Percentiles rank a stretch among this genome's conserved stretches.
Evolutionary conservation across 1,140 invertebrate species (phyloP).

Genomic region (Pogonus chalceus): DNA sequence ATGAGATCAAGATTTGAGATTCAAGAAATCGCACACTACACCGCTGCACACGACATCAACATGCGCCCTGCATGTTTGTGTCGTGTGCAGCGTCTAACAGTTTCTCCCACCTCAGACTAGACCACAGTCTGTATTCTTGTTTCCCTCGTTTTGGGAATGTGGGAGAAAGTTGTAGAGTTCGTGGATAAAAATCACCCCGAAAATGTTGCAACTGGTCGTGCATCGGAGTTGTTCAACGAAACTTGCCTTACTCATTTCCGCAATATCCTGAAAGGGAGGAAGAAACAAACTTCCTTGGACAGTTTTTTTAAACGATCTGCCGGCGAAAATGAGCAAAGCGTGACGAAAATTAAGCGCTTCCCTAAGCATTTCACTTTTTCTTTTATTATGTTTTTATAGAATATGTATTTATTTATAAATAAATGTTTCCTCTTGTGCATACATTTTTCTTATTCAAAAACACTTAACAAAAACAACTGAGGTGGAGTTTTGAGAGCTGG

Average conservation of each 20-base stretch:
- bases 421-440: conserved; percentile 10
- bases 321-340: conserved; percentile 14
- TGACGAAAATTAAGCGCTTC: conserved; percentile 14
- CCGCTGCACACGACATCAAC: conserved; percentile 5
- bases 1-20: conserved; percentile 7
- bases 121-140: conserved; percentile 5
- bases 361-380: conserved; percentile 14
- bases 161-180: conserved; percentile 16
- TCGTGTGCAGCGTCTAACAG: too few species aligned
- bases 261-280: conserved; percentile 23
- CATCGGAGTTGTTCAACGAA: conserved; percentile 22
- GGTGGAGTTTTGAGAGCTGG: conserved; percentile 8
- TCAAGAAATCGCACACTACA: background rate
- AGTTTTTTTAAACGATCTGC: conserved; percentile 15
- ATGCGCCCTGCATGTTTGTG: too few species aligned
- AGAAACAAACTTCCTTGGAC: conserved; percentile 21
- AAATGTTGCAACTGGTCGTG: conserved; percentile 23
- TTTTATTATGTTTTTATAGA: conserved; percentile 13
- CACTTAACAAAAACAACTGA: conserved; percentile 10
- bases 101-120: conserved; percentile 6
- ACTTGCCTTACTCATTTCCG: conserved; percentile 26
- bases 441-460: conserved; percentile 11
- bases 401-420: conserved; percentile 13
- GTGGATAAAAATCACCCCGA: conserved; percentile 21
- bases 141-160: conserved; percentile 15